These are phyloP conservation scores for Clarias gariepinus DNA, from an alignment of 2,113 vertebrate species.

Conservation along the genomic window DNA sequence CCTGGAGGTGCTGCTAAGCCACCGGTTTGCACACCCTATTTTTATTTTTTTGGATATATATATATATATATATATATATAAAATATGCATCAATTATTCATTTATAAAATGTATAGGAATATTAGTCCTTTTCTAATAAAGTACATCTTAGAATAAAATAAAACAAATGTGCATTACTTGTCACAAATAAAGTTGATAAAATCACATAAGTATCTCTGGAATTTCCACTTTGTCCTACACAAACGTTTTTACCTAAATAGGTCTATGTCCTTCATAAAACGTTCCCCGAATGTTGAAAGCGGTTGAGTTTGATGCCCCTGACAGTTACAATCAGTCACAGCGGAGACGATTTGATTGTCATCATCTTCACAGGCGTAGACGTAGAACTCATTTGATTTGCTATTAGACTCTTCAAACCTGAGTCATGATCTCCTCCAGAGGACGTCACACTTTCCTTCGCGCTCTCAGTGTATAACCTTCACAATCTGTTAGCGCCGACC, in stretches of 20 bases:
- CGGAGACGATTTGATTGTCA: neutral
- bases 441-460: slow-evolving; percentile 16
- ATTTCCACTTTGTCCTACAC: neutral
- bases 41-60: too few species aligned
- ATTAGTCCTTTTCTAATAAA: too few species aligned
- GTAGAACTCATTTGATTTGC: slow-evolving; percentile 22
- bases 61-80: too few species aligned
- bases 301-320: neutral
- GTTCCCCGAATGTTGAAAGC: neutral
- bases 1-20: too few species aligned
- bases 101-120: too few species aligned
- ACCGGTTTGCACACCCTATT: too few species aligned
- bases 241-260: neutral
- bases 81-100: too few species aligned
- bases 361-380: neutral
- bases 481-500: slow-evolving; percentile 28
- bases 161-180: neutral
- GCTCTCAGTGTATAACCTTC: slow-evolving; percentile 37
- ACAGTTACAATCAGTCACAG: neutral
- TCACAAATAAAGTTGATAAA: neutral
- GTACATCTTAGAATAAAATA: neutral
- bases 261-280: neutral
- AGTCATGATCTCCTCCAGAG: neutral
- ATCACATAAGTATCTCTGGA: neutral
- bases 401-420: slow-evolving; percentile 14